Evolutionary conservation across 2,113 vertebrate genomes (phyloP).

Genomic region (Zapus hudsonius): DNA sequence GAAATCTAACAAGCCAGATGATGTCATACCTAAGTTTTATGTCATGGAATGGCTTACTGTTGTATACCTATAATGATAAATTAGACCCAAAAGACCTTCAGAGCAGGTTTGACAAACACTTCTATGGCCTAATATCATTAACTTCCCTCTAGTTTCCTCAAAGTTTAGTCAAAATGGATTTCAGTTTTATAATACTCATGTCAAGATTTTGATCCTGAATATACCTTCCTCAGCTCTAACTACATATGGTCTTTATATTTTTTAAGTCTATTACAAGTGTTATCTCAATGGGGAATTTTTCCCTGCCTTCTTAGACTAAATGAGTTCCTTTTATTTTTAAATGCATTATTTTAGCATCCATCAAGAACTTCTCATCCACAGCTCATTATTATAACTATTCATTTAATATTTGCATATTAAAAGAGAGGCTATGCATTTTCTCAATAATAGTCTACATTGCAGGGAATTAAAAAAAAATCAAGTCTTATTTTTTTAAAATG

Average conservation of each 20-base stretch:
- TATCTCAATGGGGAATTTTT: neutral
- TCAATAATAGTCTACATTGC: neutral
- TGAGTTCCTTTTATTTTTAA: neutral
- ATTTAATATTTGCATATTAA: neutral
- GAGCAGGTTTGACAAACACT: neutral
- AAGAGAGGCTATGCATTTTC: neutral
- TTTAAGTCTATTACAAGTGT: neutral
- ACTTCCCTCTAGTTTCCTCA: neutral
- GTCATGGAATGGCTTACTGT: neutral
- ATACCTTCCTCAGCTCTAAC: rapidly evolving
- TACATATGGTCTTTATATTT: neutral
- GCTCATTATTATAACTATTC: neutral
- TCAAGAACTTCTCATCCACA: neutral
- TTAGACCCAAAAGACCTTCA: neutral
- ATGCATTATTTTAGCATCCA: neutral
- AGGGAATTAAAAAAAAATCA: neutral
- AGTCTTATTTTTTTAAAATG: neutral
- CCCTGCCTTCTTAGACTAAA: neutral
- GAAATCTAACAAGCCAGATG: neutral
- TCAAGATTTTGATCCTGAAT: neutral
- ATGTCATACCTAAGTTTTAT: neutral
- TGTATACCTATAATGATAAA: neutral
- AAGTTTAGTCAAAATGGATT: neutral
- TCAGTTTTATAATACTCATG: neutral
- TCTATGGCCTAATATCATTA: neutral